Conservation (phyloP, 2,888 invertebrate species). For the Brachylomia viminalis region DNA sequence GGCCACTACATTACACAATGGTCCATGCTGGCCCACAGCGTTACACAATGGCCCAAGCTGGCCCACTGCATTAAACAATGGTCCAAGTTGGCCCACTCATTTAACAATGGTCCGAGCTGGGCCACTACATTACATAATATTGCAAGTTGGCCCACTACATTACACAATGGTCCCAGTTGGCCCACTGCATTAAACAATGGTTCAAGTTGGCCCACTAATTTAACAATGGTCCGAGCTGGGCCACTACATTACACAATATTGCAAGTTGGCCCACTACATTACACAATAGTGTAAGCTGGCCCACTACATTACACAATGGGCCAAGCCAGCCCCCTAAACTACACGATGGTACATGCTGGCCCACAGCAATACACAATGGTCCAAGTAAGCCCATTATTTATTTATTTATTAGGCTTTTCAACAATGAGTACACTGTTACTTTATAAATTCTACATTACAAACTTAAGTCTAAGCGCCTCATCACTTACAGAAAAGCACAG, state of each 20-base stretch:
- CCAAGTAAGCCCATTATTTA: no score
- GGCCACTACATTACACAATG: neutral
- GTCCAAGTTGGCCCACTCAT: neutral
- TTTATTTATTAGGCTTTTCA: no score
- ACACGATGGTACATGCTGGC: no score
- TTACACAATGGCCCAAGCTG: neutral
- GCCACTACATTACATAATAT: neutral
- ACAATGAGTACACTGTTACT: no score
- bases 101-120: neutral
- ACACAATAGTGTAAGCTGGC: neutral
- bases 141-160: neutral
- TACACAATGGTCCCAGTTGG: neutral
- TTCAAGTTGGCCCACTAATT: neutral
- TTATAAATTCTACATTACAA: no score
- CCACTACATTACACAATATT: neutral
- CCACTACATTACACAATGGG: neutral
- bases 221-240: neutral
- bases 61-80: neutral
- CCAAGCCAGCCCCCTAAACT: no score
- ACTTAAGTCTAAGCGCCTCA: no score
- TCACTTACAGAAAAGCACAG: no score
- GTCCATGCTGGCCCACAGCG: neutral
- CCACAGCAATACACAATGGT: no score
- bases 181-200: neutral
- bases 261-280: neutral